These are phyloP conservation scores for Caenorhabditis imperialis DNA, from an alignment of 2,888 invertebrate genomes.

Conservation along the genomic window DNA sequence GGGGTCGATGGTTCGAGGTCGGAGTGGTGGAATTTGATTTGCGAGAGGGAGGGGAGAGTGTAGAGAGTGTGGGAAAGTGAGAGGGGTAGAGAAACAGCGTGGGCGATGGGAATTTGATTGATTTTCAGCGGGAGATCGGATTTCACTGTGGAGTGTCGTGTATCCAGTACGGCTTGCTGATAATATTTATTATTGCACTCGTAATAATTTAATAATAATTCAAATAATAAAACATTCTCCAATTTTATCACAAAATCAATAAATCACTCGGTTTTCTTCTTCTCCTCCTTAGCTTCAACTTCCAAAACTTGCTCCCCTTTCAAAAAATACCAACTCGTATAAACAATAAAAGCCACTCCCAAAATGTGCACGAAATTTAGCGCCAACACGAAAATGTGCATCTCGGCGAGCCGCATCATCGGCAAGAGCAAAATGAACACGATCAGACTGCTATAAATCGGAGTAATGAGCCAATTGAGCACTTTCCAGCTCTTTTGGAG, in stretches of 20 bases:
- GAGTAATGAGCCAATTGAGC: conserved; percentile 23
- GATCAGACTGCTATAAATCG: conserved; percentile 35
- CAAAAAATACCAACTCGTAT: conserved; percentile 25
- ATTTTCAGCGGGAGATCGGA: conserved; percentile 47
- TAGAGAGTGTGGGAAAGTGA: too few species aligned
- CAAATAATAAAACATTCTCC: not conserved
- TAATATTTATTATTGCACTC: too few species aligned
- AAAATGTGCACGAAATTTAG: conserved; percentile 38
- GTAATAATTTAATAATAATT: conserved; percentile 20
- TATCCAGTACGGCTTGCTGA: conserved; percentile 19
- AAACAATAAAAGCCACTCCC: conserved; percentile 23
- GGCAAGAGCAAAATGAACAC: conserved; percentile 37
- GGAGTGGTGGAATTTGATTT: too few species aligned
- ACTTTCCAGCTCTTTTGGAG: not conserved
- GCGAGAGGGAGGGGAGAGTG: too few species aligned
- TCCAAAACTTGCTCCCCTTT: conserved; percentile 2
- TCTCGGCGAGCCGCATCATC: conserved; percentile 53
- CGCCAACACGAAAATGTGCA: conserved; percentile 44
- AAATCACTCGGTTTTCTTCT: conserved; percentile 33
- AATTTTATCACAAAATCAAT: not conserved
- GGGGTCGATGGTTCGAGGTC: too few species aligned
- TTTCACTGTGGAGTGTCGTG: conserved; percentile 45
- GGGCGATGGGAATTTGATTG: not conserved
- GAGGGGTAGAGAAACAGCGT: not conserved
- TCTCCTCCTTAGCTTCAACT: conserved; percentile 7